A percentile compares a stretch with the other conserved stretches of the same genome.
Evolutionary conservation across 2,888 invertebrate genomes (phyloP).

Genomic region (Syrphus vitripennis): DNA sequence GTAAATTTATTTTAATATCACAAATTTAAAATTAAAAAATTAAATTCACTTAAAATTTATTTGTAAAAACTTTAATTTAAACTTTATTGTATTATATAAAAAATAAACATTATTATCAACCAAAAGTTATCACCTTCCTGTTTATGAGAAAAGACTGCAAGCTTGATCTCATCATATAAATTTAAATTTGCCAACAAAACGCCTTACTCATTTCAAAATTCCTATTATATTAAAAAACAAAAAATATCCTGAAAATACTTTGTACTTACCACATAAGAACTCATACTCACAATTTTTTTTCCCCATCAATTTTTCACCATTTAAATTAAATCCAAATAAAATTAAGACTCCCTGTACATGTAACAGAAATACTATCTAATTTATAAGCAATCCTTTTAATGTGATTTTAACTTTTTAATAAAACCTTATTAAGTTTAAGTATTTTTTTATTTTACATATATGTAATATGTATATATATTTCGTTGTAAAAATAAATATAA

Average conservation of each 20-base stretch:
- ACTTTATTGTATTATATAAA: not conserved
- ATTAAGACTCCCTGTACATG: not conserved
- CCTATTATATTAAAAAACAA: too few relatives aligned
- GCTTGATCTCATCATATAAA: not conserved
- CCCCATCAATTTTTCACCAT: not conserved
- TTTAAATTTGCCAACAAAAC: not conserved
- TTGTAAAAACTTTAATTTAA: not conserved
- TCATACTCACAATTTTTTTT: not conserved
- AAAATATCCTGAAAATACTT: not conserved
- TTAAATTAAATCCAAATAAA: not conserved
- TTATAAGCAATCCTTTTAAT: not conserved
- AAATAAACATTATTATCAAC: not conserved
- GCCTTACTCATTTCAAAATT: not conserved
- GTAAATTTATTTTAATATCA: too few relatives aligned
- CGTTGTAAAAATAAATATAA: not conserved
- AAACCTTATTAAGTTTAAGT: conserved; percentile 33
- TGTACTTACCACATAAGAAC: not conserved
- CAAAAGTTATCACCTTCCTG: not conserved
- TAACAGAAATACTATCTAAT: not conserved
- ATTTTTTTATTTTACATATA: not conserved
- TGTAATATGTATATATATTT: too few relatives aligned
- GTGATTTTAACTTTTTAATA: conserved; percentile 2
- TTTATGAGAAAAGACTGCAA: not conserved
- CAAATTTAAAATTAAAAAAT: too few relatives aligned
- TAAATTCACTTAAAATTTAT: too few relatives aligned